Evolutionary conservation across 1,140 invertebrate genomes (phyloP).

Genomic region (Zaprionus taronus): DNA sequence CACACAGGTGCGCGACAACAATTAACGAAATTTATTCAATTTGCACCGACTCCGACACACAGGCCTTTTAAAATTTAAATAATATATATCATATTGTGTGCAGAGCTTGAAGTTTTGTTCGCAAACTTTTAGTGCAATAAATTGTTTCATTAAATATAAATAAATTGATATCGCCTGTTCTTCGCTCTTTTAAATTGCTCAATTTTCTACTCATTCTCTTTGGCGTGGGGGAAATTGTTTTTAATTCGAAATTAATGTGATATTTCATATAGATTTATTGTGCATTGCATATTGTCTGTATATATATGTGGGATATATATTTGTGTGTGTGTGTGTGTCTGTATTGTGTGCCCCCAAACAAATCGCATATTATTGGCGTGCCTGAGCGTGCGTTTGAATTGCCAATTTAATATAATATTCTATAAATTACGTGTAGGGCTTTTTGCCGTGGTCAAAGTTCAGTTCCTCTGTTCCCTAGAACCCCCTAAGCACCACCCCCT

Average conservation of each 20-base stretch:
- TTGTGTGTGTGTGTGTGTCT: not conserved
- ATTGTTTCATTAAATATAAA: constrained; percentile 56
- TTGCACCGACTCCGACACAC: constrained; percentile 54
- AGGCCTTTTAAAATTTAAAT: constrained; percentile 61
- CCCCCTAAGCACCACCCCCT: not conserved
- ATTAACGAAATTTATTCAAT: constrained; percentile 82
- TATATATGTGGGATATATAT: not conserved
- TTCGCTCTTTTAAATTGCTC: constrained; percentile 34
- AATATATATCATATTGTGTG: constrained; percentile 58
- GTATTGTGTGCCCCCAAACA: not conserved
- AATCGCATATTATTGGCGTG: constrained; percentile 14
- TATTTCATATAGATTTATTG: constrained; percentile 28
- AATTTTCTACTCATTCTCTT: constrained; percentile 22
- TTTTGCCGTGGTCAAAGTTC: constrained; percentile 21
- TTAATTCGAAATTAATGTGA: constrained; percentile 42
- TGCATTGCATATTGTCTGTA: not conserved
- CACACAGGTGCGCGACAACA: constrained; percentile 72
- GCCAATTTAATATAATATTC: constrained; percentile 36
- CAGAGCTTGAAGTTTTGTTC: constrained; percentile 46
- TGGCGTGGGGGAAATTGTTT: not conserved
- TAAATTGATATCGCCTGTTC: constrained; percentile 49
- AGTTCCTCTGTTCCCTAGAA: not conserved
- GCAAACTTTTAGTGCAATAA: constrained; percentile 33
- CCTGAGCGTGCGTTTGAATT: constrained; percentile 8
- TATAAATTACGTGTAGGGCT: constrained; percentile 31